These are phyloP conservation scores for Musca vetustissima DNA, from an alignment of 1,140 invertebrate genomes.

Conservation along the genomic window DNA sequence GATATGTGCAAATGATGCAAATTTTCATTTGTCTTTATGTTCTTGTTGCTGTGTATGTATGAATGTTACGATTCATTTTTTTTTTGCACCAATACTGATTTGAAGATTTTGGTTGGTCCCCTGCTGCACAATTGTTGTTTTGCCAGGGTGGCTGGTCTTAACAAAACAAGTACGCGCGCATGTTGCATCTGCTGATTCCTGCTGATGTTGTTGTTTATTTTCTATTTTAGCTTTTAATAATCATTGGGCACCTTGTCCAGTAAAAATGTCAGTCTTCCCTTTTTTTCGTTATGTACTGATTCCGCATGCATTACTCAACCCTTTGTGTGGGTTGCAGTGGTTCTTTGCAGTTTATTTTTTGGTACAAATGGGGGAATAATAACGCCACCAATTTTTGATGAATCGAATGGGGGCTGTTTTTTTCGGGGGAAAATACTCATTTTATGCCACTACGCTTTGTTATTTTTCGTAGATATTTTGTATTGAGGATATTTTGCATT, in stretches of 20 bases:
- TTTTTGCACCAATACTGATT: too few species aligned
- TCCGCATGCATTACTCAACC: too few species aligned
- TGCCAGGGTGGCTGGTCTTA: too few species aligned
- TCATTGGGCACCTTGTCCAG: slow-evolving; percentile 20
- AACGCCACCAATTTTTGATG: background rate
- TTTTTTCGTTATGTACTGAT: too few species aligned
- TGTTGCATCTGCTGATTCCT: background rate
- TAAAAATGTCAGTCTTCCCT: too few species aligned
- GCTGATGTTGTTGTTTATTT: background rate
- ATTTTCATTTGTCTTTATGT: slow-evolving; percentile 21
- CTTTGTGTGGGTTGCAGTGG: background rate
- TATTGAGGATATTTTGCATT: too few species aligned
- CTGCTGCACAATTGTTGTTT: slow-evolving; percentile 4
- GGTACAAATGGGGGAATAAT: background rate
- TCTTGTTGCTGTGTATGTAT: background rate
- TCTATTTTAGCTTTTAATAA: slow-evolving; percentile 9
- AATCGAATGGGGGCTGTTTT: slow-evolving; percentile 18
- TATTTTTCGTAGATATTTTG: too few species aligned
- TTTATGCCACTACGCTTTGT: too few species aligned
- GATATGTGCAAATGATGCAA: slow-evolving; percentile 22
- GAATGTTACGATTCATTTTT: too few species aligned
- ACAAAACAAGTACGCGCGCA: background rate
- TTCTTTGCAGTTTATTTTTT: slow-evolving; percentile 1
- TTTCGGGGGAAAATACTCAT: background rate
- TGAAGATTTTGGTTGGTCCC: slow-evolving; percentile 15